phyloP scores from a whole-genome alignment of 2,888 invertebrate genomes.

The Drosophila meridiana region DNA sequence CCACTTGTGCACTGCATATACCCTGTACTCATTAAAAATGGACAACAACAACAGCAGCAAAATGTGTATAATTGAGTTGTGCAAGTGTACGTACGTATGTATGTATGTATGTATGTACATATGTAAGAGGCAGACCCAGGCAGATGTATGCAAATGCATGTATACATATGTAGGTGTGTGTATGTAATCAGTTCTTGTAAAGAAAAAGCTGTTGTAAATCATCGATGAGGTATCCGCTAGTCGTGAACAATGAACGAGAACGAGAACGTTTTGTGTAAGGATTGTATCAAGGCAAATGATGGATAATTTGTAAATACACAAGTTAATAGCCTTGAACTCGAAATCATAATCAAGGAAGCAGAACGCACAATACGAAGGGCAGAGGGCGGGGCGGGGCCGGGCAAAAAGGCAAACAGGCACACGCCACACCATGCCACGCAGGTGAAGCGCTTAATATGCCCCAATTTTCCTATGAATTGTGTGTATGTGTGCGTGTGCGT shows the following conservation, averaged over 20 bases:
- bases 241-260: neutral
- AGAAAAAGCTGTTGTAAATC: neutral
- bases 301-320: conserved; percentile 15
- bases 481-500: neutral
- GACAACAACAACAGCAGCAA: neutral
- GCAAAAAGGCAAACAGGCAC: neutral
- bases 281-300: conserved; percentile 6
- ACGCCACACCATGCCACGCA: conserved; percentile 20
- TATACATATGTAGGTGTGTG: neutral
- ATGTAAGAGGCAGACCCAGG: neutral
- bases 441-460: conserved; percentile 54
- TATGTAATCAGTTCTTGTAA: neutral
- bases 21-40: conserved; percentile 15
- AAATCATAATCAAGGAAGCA: conserved; percentile 32
- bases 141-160: neutral
- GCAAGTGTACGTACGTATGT: neutral
- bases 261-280: neutral
- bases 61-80: conserved; percentile 13
- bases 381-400: neutral
- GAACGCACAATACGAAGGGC: conserved; percentile 4
- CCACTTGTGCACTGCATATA: conserved; percentile 27
- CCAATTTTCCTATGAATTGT: conserved; percentile 38
- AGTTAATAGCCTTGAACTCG: conserved; percentile 57
- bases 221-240: conserved; percentile 1
- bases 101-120: neutral